Conservation (phyloP, 2,888 invertebrate genomes). For the Carabus problematicus region DNA sequence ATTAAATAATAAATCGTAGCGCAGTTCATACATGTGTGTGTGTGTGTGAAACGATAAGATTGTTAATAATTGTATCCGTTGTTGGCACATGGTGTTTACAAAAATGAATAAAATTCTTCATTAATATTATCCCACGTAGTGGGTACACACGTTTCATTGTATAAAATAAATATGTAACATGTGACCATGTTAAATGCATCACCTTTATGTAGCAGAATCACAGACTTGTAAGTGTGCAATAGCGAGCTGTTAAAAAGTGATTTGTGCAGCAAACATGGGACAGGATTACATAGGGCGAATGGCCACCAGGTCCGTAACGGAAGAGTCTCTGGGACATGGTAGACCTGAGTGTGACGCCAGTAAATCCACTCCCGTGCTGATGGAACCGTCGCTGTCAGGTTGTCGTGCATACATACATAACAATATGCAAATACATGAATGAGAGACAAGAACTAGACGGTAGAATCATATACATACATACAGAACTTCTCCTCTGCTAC, state of each 20-base stretch:
- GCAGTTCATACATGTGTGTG: too few relatives aligned
- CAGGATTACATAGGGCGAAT: slow-evolving; percentile 54
- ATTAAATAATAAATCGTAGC: too few relatives aligned
- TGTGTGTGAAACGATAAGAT: too few relatives aligned
- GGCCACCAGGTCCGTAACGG: slow-evolving; percentile 53
- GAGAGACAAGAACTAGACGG: not conserved
- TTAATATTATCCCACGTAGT: slow-evolving; percentile 41
- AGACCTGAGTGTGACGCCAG: slow-evolving; percentile 61
- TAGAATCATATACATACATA: not conserved
- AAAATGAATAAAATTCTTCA: slow-evolving; percentile 30
- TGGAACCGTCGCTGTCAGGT: slow-evolving; percentile 69
- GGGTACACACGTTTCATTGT: slow-evolving; percentile 42
- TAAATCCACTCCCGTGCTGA: slow-evolving; percentile 74
- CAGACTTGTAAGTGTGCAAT: slow-evolving; percentile 40
- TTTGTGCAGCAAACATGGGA: slow-evolving; percentile 22
- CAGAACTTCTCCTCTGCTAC: too few relatives aligned
- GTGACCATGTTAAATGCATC: slow-evolving; percentile 41
- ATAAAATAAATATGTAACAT: slow-evolving; percentile 42
- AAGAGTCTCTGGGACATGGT: slow-evolving; percentile 40
- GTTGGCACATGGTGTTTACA: slow-evolving; percentile 40
- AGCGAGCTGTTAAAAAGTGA: slow-evolving; percentile 38
- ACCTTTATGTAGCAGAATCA: slow-evolving; percentile 34
- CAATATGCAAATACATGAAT: not conserved
- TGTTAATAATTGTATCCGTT: not conserved
- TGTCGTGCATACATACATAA: not conserved